Base-by-base conservation (phyloP, 2,797 vertebrate genomes). In the Novumbra hubbsi region DNA sequence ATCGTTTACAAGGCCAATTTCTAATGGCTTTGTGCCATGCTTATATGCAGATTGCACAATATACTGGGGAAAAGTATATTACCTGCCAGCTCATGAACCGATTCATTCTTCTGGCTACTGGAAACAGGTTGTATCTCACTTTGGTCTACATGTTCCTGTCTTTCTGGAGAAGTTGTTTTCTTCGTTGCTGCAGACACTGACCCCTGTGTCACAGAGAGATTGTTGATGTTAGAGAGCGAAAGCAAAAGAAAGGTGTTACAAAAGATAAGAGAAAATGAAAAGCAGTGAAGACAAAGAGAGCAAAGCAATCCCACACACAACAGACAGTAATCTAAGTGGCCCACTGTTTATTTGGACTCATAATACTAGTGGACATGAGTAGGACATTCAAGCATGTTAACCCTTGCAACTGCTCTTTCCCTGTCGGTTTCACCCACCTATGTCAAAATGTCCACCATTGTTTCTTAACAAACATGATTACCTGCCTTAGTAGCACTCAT, bases 191-290 rank as follows among this genome's bases (percentile, higher is more conserved):
- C 60, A 60, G 72, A 80, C 0, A 45, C 4, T 12, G 66, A 72
- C 67, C 48, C 79, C 91, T 92, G 79, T 30, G 64, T 73, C 15
- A 30, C 27, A 65, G 63, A 65, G 6, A 60, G 12, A 60, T 45
- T 11, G 12, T 45, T 9, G 41, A 45, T 12, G 41, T 14, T 14
- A 57, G 55, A 4, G n/a, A 24, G 55, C n/a, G 55, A 57, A 5
- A 57, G 55, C 9, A 9, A 57, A 8, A 57, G n/a, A 60, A 24
- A 14, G 55, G 55, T 60, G 1, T 60, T 21, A 27, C 2, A 60
- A 60, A 14, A 60, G 11, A 60, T 60, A 57, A 24, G 11, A 60
- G 11, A 60, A 14, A 45, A 24, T 21, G 3, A 60, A 27, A 60
- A 60, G 21, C n/a, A 24, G 3, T 60, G 7, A 24, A 27, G 55